Evolutionary conservation across 2,113 vertebrate species (phyloP).

Genomic region (Perca flavescens): DNA sequence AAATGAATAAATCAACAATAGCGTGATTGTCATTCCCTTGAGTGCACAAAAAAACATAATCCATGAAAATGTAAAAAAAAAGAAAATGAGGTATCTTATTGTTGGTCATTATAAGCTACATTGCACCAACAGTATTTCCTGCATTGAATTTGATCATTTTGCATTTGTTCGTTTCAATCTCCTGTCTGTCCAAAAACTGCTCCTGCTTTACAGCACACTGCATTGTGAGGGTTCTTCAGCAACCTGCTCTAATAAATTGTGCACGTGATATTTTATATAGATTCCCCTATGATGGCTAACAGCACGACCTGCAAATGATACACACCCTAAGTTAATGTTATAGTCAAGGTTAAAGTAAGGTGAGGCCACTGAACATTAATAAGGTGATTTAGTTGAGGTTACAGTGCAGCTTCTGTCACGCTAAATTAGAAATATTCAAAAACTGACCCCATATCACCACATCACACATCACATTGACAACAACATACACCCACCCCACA

Average conservation of each 20-base stretch:
- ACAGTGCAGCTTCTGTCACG: neutral
- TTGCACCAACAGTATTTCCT: neutral
- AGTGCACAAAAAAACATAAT: too few relatives aligned
- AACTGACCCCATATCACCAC: neutral
- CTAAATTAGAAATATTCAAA: neutral
- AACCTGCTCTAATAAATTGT: neutral
- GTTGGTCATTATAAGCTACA: neutral
- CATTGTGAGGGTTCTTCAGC: neutral
- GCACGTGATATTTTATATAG: conserved; percentile 24
- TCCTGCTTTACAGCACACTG: neutral
- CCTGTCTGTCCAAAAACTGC: neutral
- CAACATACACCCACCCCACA: neutral
- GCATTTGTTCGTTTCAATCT: neutral
- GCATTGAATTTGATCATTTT: neutral
- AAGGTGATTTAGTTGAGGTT: conserved; percentile 1
- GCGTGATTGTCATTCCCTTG: too few relatives aligned
- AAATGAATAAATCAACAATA: too few relatives aligned
- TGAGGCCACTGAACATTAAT: neutral
- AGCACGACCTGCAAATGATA: conserved; percentile 30
- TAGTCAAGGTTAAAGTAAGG: conserved; percentile 13
- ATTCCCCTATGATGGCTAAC: conserved; percentile 17
- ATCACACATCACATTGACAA: conserved; percentile 12
- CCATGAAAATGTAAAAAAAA: too few relatives aligned
- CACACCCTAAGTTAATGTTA: conserved; percentile 15
- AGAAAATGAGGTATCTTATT: too few relatives aligned